Evolutionary conservation across 2,113 vertebrate species (phyloP).

Genomic region (Pteropus alecto): DNA sequence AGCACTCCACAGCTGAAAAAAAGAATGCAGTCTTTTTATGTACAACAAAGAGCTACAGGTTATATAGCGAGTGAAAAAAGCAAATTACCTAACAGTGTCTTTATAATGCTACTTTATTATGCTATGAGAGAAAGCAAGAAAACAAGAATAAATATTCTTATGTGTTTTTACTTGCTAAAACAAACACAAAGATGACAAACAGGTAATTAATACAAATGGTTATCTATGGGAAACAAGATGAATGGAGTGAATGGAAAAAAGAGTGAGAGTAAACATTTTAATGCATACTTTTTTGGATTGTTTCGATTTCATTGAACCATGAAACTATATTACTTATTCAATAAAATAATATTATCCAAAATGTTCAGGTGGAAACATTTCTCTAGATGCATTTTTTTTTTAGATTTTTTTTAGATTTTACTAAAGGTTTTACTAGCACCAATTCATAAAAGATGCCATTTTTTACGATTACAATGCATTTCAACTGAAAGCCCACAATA

Average conservation of each 20-base stretch:
- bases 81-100: neutral
- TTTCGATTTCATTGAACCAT: conserved; percentile 24
- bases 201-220: neutral
- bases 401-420: neutral
- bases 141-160: neutral
- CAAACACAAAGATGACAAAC: neutral
- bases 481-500: neutral
- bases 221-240: neutral
- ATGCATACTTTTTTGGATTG: neutral
- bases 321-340: neutral
- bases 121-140: neutral
- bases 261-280: neutral
- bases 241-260: neutral
- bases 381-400: neutral
- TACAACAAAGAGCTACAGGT: neutral
- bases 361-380: neutral
- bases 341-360: conserved; percentile 43
- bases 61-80: neutral
- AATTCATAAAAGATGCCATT: neutral
- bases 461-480: neutral
- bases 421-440: neutral
- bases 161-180: neutral
- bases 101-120: neutral
- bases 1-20: neutral
- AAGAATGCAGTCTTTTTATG: neutral